Evolutionary conservation across 37 sponge, comb jelly and placozoan species (phyloP), one percentile per base, ranked within the genome.

Genomic region (Oopsacas minuta): DNA sequence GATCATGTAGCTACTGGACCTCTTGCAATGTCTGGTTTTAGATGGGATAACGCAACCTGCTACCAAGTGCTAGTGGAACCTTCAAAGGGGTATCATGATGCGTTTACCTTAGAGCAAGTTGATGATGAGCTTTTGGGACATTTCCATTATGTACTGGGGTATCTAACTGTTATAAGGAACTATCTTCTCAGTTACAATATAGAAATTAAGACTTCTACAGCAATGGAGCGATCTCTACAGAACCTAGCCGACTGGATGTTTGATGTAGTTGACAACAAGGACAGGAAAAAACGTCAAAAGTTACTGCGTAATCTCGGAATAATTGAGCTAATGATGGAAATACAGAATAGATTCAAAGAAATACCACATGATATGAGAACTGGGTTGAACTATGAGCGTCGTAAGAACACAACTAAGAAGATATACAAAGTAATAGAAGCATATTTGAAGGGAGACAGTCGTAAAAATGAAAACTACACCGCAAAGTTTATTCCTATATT

Each of bases 381-480:
- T 61, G 75, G 75, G 7, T 3, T 3, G 17, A 61, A 61, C 75
- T 61, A 61, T 61, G 75, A 61, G 75, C 22, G 75, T 25, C 75
- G 75, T 3, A 61, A 61, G 30, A 61, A 61, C 28, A 61, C 75
- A 3, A 61, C 75, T 3, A 61, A 81, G 23, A 85, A 36, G 37
- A 42, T 81, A 35, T 91, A 91, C 83, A 85, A 69, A 36, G 87
- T 86, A 0, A 61, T 91, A 28, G 86, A 88, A 52, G 81, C 39
- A 37, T 91, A 81, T 35, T 52, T 91, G 36, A 35, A 82, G 1
- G 91, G 91, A 81, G 83, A 91, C 83, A 90, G 90, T 37, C 38
- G 91, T 36, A 91, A 91, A 84, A 91, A 91, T 91, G 91, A 91
- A 61, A 46, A 85, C 42, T 91, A 91, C 53, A 81, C 86, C 25